Evolutionary conservation across 2,888 invertebrate species (phyloP).

Genomic region (Eretmocerus hayati): DNA sequence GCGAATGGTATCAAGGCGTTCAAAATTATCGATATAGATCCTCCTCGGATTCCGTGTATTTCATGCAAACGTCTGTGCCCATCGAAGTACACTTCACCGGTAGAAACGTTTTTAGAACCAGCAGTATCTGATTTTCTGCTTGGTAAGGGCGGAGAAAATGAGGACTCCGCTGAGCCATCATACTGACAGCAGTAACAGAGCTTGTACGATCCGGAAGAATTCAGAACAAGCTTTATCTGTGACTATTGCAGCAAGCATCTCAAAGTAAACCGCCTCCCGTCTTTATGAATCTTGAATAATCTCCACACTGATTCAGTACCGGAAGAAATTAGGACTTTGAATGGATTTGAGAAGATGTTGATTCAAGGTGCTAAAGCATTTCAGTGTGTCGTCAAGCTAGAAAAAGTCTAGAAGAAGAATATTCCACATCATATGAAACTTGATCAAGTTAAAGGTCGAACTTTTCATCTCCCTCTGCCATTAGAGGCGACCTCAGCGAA

Average conservation of each 20-base stretch:
- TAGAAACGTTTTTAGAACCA: too few relatives aligned
- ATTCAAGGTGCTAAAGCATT: constrained; percentile 37
- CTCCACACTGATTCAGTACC: constrained; percentile 22
- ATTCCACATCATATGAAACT: constrained; percentile 26
- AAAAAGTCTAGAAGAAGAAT: constrained; percentile 32
- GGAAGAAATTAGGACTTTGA: constrained; percentile 18
- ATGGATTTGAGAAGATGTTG: constrained; percentile 29
- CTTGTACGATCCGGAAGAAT: background rate
- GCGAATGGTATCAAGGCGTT: background rate
- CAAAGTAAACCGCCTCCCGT: constrained; percentile 24
- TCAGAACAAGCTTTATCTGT: constrained; percentile 12
- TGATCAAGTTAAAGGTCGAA: constrained; percentile 19
- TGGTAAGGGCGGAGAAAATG: too few relatives aligned
- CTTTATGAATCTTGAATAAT: constrained; percentile 29
- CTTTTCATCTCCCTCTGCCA: constrained; percentile 37
- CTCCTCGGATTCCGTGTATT: background rate
- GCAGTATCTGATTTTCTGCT: too few relatives aligned
- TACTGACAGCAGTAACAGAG: too few relatives aligned
- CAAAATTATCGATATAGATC: background rate
- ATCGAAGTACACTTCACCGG: too few relatives aligned
- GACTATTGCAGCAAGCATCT: constrained; percentile 22
- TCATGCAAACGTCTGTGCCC: background rate
- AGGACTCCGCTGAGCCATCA: too few relatives aligned
- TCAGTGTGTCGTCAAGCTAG: constrained; percentile 33
- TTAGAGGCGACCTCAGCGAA: constrained; percentile 34